Percentiles rank a stretch among this genome's conserved stretches.
These are phyloP conservation scores for Hypomecis atomaria DNA, from an alignment of 2,888 invertebrate genomes.

Conservation along the genomic window DNA sequence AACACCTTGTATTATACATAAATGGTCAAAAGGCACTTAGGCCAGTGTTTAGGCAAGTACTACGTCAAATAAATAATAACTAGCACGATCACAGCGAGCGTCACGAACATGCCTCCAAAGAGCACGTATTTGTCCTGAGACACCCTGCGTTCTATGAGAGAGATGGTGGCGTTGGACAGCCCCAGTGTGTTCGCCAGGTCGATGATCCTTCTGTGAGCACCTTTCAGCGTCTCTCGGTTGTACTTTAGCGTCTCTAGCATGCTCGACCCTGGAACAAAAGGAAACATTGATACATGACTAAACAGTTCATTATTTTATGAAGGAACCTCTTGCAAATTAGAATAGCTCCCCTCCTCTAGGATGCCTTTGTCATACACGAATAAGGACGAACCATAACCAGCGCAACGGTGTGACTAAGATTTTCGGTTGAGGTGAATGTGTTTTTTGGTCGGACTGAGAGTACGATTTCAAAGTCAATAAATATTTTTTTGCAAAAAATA, in stretches of 20 bases:
- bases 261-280: conserved; percentile 86
- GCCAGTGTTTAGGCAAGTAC: conserved; percentile 1
- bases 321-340: too few relatives aligned
- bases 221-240: conserved; percentile 93
- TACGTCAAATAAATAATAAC: conserved; percentile 88
- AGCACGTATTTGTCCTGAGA: conserved; percentile 95
- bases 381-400: too few relatives aligned
- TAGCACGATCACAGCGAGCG: conserved; percentile 90
- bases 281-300: too few relatives aligned
- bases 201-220: conserved; percentile 93
- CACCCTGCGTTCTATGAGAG: conserved; percentile 94
- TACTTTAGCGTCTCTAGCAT: conserved; percentile 92
- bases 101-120: conserved; percentile 93
- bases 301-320: too few relatives aligned
- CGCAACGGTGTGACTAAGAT: too few relatives aligned
- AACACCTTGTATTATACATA: background rate
- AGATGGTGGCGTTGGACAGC: conserved; percentile 97
- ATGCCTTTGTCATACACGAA: too few relatives aligned
- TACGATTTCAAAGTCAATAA: too few relatives aligned
- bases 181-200: conserved; percentile 97
- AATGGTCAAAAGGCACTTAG: background rate
- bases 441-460: too few relatives aligned
- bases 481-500: too few relatives aligned
- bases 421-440: too few relatives aligned
- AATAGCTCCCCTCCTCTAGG: too few relatives aligned